Evolutionary conservation across 2,797 vertebrate species (phyloP), one percentile per base, ranked within the genome.

Genomic region (Leptoclinus maculatus): DNA sequence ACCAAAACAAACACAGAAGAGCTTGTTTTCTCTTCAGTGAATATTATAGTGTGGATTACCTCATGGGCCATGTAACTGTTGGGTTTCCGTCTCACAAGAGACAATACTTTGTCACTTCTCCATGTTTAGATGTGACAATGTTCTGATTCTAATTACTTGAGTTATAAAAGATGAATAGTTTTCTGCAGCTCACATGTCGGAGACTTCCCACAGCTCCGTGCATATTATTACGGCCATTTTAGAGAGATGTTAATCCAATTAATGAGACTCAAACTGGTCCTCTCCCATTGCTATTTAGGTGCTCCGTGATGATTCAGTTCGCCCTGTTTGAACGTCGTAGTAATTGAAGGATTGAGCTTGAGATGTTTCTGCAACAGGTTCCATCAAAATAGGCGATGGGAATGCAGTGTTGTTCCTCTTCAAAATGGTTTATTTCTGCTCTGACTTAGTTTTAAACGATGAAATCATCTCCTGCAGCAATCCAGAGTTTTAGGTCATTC

Each of bases 231-330:
- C 87, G 88, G 89, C 94, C 92, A 87, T 93, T 91, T 83, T 87
- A 91, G 71, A 86, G 70, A 78, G 89, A 89, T 91, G 84, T 91
- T 66, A 96, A 95, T 95, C 94, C 93, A 94, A 90, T 96, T 96
- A 95, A 94, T 89, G 91, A 88, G 89, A 47, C 1, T 90, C 93
- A 95, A 87, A 93, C 92, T 86, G 91, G 86, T 94, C 66, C 88
- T 91, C 93, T 88, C 81, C 92, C 89, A 94, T 93, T 93, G 88
- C 80, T 84, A 82, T 71, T 74, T 72, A 85, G 36, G 89, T 90
- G 87, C 85, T 88, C 79, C 75, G 81, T 87, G 88, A 93, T 91
- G 91, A 88, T 91, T 89, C 89, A 80, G 86, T 94, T 93, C 94
- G 93, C 89, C 87, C 89, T 65, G 80, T 91, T 92, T 94, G 92